Evolutionary conservation across 2,888 invertebrate genomes (phyloP), one percentile per base, ranked within the genome.

Genomic region (Drosophila eohydei): DNA sequence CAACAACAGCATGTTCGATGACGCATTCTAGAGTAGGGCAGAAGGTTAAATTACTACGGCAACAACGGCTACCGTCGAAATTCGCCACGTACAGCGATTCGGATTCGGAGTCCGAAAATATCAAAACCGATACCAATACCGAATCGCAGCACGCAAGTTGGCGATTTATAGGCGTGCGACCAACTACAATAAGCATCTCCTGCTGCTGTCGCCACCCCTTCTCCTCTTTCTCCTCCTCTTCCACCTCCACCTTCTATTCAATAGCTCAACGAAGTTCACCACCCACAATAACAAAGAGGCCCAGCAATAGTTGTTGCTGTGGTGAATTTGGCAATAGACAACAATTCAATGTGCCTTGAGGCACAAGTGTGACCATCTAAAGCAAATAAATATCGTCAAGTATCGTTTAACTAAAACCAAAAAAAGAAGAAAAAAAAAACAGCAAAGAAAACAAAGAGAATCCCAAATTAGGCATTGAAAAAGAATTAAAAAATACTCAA

Each of bases 1-100:
- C 51, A 55, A 52, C 65, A 73, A 71, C 30, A 62, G 41, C 75
- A 71, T 70, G 73, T 80, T 86, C 83, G 91, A 91, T 91, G 91
- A 91, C 92, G 92, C 92, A 91, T 91, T 83, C 85, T 69, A 90
- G 86, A 91, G 90, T 90, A 91, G 91, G 89, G 86, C 90, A 89
- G 89, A 88, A 90, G 88, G 90, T 89, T 90, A 88, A 84, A 84
- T 79, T 84, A 83, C 81, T 73, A 83, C 71, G 79, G 74, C 78
- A 71, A 64, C 71, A 71, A 64, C 71, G 61, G 64, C 80, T 54
- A 70, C 61, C 70, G 74, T 88, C 75, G 71, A 79, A 85, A 88
- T 80, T 88, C 88, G 88, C 83, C 88, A 83, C 88, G 80, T 88
- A 82, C 80, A 52, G 86, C 74, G 59, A 79, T 74, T 77, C 80